Conservation (phyloP, 2,113 vertebrate genomes). For the Serinus canaria region DNA sequence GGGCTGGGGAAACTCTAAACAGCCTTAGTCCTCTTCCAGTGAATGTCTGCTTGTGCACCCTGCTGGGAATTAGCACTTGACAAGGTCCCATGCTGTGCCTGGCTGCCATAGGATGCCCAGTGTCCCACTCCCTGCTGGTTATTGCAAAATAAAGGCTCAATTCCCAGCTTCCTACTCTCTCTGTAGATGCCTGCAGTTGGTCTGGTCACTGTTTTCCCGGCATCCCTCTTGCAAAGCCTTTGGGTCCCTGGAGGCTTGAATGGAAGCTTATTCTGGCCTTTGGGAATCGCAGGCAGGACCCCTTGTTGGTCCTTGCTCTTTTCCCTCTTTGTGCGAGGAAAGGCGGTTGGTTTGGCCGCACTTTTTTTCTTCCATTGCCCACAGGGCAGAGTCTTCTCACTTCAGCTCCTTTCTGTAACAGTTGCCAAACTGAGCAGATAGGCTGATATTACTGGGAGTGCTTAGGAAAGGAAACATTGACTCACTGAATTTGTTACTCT, state of each 20-base stretch:
- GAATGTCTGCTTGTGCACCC: not conserved
- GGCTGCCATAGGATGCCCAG: not conserved
- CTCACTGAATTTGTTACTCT: not conserved
- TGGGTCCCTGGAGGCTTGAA: not conserved
- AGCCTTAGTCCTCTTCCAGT: not conserved
- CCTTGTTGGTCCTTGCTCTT: not conserved
- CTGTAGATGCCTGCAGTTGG: not conserved
- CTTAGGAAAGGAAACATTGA: not conserved
- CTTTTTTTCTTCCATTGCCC: not conserved
- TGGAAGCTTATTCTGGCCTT: not conserved
- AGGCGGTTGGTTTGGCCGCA: not conserved
- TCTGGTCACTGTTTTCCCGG: not conserved
- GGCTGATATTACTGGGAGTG: rapidly evolving
- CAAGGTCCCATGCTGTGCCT: not conserved
- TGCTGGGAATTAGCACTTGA: not conserved
- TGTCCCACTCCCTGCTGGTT: not conserved
- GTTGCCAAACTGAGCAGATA: not conserved
- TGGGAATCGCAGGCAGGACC: not conserved
- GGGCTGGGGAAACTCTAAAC: not conserved
- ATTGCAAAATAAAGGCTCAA: not conserved
- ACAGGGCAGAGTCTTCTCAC: not conserved
- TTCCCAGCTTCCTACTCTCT: not conserved
- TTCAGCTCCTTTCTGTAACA: not conserved
- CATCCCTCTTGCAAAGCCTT: not conserved
- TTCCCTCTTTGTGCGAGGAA: not conserved